A percentile compares a stretch with the other conserved stretches of the same genome.
Conservation (phyloP, 1,140 invertebrate genomes). For the Drosophila bocki region DNA sequence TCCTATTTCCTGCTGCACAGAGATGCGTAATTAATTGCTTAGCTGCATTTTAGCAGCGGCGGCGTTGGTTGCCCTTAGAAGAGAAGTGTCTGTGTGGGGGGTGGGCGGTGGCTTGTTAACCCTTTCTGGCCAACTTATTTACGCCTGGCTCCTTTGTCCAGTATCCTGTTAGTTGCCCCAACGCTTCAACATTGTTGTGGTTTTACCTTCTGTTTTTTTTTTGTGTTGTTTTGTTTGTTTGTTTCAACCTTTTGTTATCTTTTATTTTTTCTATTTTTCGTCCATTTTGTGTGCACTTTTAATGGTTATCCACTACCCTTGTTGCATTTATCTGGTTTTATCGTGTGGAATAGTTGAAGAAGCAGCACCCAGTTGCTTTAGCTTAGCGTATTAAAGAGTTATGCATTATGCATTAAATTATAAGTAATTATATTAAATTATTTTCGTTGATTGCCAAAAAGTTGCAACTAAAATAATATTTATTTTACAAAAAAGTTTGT, state of each 20-base stretch:
- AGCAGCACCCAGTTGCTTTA: not conserved
- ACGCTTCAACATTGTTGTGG: constrained; percentile 42
- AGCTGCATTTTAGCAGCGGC: constrained; percentile 35
- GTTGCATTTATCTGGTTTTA: constrained; percentile 30
- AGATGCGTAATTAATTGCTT: constrained; percentile 36
- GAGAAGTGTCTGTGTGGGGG: not conserved
- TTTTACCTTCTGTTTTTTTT: not conserved
- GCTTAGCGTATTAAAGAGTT: not conserved
- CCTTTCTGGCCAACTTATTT: constrained; percentile 47
- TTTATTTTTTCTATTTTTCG: not conserved
- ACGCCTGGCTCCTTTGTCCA: constrained; percentile 48
- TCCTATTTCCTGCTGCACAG: not conserved
- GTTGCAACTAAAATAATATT: constrained; percentile 26
- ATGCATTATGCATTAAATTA: not conserved
- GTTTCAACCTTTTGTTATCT: constrained; percentile 8
- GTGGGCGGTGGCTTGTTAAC: constrained; percentile 1
- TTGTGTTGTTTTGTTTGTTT: not conserved
- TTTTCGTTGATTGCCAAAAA: constrained; percentile 16
- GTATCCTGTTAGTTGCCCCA: constrained; percentile 43
- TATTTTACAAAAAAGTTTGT: constrained; percentile 16
- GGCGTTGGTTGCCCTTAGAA: constrained; percentile 5
- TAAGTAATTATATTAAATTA: constrained; percentile 17
- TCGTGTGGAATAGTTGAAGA: constrained; percentile 16
- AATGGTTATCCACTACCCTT: too few relatives aligned
- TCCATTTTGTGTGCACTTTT: not conserved